Evolutionary conservation across 2,113 vertebrate species (phyloP).

Genomic region (Platycercus adscitus): DNA sequence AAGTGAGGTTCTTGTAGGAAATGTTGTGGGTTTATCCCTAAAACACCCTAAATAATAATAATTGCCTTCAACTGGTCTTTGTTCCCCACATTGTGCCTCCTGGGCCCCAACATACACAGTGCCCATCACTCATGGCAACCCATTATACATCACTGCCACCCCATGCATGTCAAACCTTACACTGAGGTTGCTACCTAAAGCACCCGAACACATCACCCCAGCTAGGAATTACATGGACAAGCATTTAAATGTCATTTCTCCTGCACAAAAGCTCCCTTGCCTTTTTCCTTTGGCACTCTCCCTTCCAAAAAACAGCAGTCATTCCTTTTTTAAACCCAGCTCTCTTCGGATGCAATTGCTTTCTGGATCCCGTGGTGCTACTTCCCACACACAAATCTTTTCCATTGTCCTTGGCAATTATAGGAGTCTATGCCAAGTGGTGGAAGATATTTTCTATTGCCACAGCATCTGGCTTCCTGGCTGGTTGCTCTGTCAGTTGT

Average conservation of each 20-base stretch:
- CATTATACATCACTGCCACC: no score
- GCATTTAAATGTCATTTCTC: not conserved
- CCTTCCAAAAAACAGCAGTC: not conserved
- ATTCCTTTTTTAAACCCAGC: not conserved
- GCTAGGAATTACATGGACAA: not conserved
- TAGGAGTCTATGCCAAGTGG: conserved; percentile 26
- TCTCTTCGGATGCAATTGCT: not conserved
- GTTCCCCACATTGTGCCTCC: rapidly evolving
- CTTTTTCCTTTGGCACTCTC: not conserved
- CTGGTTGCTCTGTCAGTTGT: not conserved
- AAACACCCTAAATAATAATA: not conserved
- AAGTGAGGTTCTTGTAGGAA: not conserved
- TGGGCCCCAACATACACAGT: not conserved
- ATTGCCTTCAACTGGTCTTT: not conserved
- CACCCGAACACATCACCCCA: not conserved
- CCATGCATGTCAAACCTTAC: rapidly evolving
- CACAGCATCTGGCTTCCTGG: conserved; percentile 22
- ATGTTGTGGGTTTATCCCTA: not conserved
- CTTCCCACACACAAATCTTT: conserved; percentile 9
- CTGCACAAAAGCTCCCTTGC: not conserved
- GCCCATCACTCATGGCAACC: not conserved
- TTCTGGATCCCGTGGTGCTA: conserved; percentile 4
- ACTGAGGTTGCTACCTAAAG: rapidly evolving
- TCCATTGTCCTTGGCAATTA: conserved; percentile 46
- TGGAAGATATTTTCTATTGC: conserved; percentile 41